Base-by-base conservation (phyloP, 2,113 vertebrate species). In the Illadopsis cleaveri region DNA sequence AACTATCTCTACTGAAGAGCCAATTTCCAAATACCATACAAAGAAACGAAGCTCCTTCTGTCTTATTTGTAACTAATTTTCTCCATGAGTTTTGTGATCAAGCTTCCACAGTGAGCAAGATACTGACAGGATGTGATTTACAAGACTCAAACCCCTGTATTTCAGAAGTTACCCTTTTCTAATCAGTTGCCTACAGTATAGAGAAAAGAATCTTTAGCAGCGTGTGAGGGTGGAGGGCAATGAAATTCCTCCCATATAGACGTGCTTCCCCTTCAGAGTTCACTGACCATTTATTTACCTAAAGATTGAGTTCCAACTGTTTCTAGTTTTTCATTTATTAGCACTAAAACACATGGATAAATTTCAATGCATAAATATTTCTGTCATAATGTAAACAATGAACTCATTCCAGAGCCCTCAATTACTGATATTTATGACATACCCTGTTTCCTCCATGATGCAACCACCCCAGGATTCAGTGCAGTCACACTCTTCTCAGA, bases 371-470 rank as follows among this genome's bases (percentile, higher is more conserved):
- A 3, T 71, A 93, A 82, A 54, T 77, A 82, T 42, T 93, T 66
- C 35, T 90, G 58, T 21, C 37, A 83, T n/a, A 78, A 75, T 33
- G 25, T 84, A 80, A 85, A 71, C 20, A 57, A 23, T 33, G 23
- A 89, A 75, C 53, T 91, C 57, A 60, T 79, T 79, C 42, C 71
- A 84, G 64, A 93, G 45, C 8, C 20, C 81, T 91, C 25, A 35
- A 0, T 93, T 82, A 92, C 69, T 82, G 57, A 51, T 47, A 88
- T 15, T 65, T 90, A 84, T 25, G 47, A 94, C 95, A 91, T 99
- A 99, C 99, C 99, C 99, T 3, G 98, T 99, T 96, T 99, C 99
- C 94, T 99, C 99, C 99, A 99, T 99, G 95, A 99, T 99, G 98
- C 99, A 99, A 94, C 99, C 99, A 45, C 97, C 98, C 99, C 98